Evolutionary conservation across 2,888 invertebrate species (phyloP), one percentile per base, ranked within the genome.

Genomic region (Standfussiana lucernea): DNA sequence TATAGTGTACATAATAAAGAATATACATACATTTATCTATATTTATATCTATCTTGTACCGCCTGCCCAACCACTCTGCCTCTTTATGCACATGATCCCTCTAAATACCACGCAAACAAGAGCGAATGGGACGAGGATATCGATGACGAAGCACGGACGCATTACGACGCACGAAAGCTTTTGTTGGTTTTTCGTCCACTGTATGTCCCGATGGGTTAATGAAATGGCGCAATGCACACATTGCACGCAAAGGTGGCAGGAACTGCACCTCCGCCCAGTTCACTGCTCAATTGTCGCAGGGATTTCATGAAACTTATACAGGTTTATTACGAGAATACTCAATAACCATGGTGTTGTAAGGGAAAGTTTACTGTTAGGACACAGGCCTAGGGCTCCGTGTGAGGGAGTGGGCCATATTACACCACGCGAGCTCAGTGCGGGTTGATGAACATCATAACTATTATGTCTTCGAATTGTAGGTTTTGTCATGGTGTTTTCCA

Each of bases 221-320:
- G 53, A 72, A 62, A 61, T 35, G 68, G n/a, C n/a, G 21, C 72
- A 69, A 32, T 4, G 32, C 50, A 72, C 11, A 72, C 28, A 72
- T 69, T 53, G 50, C 32, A 24, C 50, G 28, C 40, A 71, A 6
- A 71, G 53, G 32, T 56, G 32, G 71, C 53, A 71, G 32, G 32
- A 32, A 42, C 15, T 6, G 32, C 18, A 32, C 40, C 40, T 53
- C 5, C 5, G 7, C 32, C 32, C 18, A 24, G 18, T 69, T n/a
- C 8, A 24, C 24, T 13, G 70, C 18, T 21, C 40, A 8, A 10
- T 50, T 68, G 47, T 50, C 50, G 7, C 13, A 18, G 18, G 24
- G 0, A 24, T 8, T 24, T 40, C 37, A 40, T 40, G 32, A 71
- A 53, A 70, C 53, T n/a, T n/a, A n/a, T n/a, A n/a, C n/a, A n/a